phyloP scores from a whole-genome alignment of 2,888 invertebrate species.

The Gastracanthus pulcherrimus region DNA sequence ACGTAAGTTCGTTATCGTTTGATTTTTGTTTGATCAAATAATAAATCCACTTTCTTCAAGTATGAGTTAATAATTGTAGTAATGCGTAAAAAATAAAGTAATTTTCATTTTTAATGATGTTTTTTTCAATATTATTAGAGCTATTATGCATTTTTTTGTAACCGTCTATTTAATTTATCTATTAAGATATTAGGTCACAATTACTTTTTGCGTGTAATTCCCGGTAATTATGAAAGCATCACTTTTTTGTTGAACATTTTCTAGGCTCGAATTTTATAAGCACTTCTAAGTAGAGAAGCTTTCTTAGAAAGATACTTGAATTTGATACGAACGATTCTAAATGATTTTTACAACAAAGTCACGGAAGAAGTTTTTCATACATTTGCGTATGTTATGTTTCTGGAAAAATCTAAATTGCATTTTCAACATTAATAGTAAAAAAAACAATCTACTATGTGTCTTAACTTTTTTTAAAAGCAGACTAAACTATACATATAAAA shows the following conservation, averaged over 20 bases:
- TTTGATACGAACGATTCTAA: slow-evolving; percentile 10
- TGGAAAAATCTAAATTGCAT: no score
- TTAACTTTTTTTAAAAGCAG: no score
- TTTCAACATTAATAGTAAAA: no score
- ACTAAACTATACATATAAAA: no score
- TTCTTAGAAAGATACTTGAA: slow-evolving; percentile 7
- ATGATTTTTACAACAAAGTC: not conserved
- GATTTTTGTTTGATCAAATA: no score
- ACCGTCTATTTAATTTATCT: no score
- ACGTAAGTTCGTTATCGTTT: no score
- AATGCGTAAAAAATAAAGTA: no score
- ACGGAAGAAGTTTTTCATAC: not conserved
- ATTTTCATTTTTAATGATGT: not conserved
- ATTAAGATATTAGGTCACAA: no score
- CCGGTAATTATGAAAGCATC: not conserved
- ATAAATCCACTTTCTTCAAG: no score
- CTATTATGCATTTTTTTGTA: not conserved
- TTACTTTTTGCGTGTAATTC: not conserved
- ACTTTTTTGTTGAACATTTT: not conserved
- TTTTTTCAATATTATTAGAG: not conserved
- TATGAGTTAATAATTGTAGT: no score
- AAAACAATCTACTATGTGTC: no score
- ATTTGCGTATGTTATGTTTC: not conserved
- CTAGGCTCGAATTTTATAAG: not conserved
- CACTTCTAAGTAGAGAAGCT: not conserved